Evolutionary conservation across 2,113 vertebrate genomes (phyloP).

Genomic region (Terrapene triunguis): DNA sequence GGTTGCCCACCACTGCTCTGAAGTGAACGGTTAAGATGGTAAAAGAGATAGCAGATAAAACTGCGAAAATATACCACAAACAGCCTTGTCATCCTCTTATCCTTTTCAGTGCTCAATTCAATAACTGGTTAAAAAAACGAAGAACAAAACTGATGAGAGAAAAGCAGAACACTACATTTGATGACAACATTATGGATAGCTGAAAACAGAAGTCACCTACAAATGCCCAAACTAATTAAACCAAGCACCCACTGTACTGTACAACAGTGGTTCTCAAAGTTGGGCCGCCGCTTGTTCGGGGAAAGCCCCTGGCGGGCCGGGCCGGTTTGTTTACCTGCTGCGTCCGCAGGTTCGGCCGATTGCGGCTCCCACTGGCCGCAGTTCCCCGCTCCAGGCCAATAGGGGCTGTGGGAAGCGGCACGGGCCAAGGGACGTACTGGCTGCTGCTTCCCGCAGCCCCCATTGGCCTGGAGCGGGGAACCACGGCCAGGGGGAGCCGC

Average conservation of each 20-base stretch:
- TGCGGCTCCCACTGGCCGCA: too few relatives aligned
- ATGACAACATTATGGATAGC: not conserved
- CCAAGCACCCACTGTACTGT: not conserved
- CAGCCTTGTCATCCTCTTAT: not conserved
- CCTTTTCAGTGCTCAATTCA: not conserved
- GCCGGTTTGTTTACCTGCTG: too few relatives aligned
- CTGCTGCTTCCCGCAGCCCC: too few relatives aligned
- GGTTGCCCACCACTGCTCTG: not conserved
- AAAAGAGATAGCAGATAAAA: not conserved
- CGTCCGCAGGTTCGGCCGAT: too few relatives aligned
- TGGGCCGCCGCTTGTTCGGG: too few relatives aligned
- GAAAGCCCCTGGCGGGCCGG: too few relatives aligned
- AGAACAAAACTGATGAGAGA: not conserved
- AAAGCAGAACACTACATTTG: conserved; percentile 4
- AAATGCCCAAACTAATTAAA: conserved; percentile 27
- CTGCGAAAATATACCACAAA: not conserved
- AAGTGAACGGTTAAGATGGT: not conserved
- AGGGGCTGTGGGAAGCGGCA: too few relatives aligned
- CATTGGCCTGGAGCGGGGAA: too few relatives aligned
- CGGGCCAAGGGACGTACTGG: too few relatives aligned
- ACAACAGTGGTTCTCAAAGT: too few relatives aligned
- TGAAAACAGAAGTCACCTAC: not conserved
- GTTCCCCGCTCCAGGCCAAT: too few relatives aligned
- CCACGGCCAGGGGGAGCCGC: too few relatives aligned
- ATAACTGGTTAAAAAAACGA: not conserved